Base-by-base conservation (phyloP, 2,797 vertebrate species). In the Silurus aristotelis region DNA sequence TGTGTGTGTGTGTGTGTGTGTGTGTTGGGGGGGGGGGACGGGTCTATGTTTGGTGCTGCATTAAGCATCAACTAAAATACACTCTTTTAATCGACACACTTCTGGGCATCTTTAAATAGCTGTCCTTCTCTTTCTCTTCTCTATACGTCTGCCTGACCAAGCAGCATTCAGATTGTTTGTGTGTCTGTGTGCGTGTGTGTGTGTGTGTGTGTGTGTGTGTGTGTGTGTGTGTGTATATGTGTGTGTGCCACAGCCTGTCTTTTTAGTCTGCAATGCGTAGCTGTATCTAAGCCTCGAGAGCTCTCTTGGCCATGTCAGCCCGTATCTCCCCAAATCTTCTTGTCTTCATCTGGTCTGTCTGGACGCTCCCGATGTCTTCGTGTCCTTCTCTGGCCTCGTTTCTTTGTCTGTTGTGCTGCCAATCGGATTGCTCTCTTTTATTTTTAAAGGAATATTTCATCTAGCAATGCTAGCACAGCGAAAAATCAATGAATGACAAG, bases 291-390 rank as follows among this genome's bases (percentile, higher is more conserved):
- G 80, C 80, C 80, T 68, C 27, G 6, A 58, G 66, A 52, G 8
- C 80, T 71, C 27, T 73, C 68, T 73, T 63, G 27, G 82, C 68
- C 61, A 12, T 48, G 67, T 31, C 55, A 58, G 22, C 22, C 20
- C 43, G 22, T 58, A 71, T 70, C 52, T 71, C 52, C 58, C 25
- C 55, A 75, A 0, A 6, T 83, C 56, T 48, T 52, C 58, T 48
- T 67, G 61, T 43, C 73, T 67, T 84, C 83, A 67, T 38, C 73
- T 84, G 61, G 48, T 56, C 61, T 27, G 27, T 55, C 82, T 75
- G 38, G 15, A 63, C 38, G 58, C 71, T 48, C 4, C 46, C 19
- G 25, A 58, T 0, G 63, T 66, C 61, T 67, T 78, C 73, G 43
- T 77, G 61, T 68, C 64, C 73, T 58, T 77, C 64, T 78, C 48